Base-by-base conservation (phyloP, 2,888 invertebrate genomes). In the Alsophila aescularia region DNA sequence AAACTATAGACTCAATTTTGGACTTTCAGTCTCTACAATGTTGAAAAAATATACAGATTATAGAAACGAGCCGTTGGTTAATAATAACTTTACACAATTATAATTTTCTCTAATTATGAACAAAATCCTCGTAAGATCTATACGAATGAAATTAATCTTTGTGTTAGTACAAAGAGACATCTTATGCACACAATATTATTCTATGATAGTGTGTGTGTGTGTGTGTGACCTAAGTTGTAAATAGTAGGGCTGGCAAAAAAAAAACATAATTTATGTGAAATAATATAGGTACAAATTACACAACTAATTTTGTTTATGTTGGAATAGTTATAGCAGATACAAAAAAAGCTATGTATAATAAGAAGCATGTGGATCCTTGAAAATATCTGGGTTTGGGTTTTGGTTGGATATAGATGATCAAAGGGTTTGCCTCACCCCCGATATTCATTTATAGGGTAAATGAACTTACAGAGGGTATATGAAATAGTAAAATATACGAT, bases 1-100 rank as follows among this genome's bases (percentile, higher is more conserved):
- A 90, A 89, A 90, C 85, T 89, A 89, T 89, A 90, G 88, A 90
- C 88, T 90, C 89, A 86, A 89, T 87, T 88, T 86, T 87, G 88
- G 90, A 90, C 90, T 90, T 90, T 90, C 90, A 90, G 90, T 90
- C 90, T 90, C 89, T 89, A 90, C 82, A 83, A 81, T 87, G 80
- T 83, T 75, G 45, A 56, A 77, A 82, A 80, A 79, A 74, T 81
- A 82, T 79, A 85, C 69, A 80, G 73, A 77, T 76, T 70, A 52
- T 52, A 64, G 70, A 80, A 85, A 83, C 71, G 77, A 82, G 81
- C 74, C 67, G 71, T 78, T 69, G 69, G 67, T 69, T 76, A 67
- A 66, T 68, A 67, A 49, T 54, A 53, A 64, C 32, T 32, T 53
- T 44, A 59, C 51, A 59, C 58, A 49, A 37, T 39, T 31, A 18